These are phyloP conservation scores for Erebia palarica DNA, from an alignment of 2,888 invertebrate genomes.

Conservation along the genomic window DNA sequence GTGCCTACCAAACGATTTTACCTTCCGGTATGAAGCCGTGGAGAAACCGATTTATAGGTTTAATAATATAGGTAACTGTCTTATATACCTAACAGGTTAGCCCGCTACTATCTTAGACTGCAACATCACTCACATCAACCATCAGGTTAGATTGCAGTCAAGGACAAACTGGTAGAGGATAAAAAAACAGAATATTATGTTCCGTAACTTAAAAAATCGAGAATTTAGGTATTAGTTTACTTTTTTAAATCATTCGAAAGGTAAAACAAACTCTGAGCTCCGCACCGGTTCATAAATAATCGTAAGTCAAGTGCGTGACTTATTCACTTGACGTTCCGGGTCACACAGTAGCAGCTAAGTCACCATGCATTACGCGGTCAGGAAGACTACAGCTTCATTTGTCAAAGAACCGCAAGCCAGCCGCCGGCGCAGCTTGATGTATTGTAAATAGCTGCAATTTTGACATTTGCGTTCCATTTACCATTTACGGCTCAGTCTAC, in stretches of 20 bases:
- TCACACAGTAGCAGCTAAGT: slow-evolving; percentile 50
- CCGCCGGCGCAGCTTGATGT: slow-evolving; percentile 57
- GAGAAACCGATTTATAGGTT: too few relatives aligned
- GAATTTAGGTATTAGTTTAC: too few relatives aligned
- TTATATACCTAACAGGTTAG: too few relatives aligned
- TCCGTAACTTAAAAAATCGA: too few relatives aligned
- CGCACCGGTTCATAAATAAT: slow-evolving; percentile 18
- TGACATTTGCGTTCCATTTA: slow-evolving; percentile 64
- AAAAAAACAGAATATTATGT: too few relatives aligned
- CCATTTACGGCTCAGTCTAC: slow-evolving; percentile 52
- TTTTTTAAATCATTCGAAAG: slow-evolving; percentile 8
- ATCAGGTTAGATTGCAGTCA: too few relatives aligned
- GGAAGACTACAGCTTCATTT: slow-evolving; percentile 66
- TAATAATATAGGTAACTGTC: too few relatives aligned
- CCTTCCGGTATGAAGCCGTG: too few relatives aligned
- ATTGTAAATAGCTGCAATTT: slow-evolving; percentile 68
- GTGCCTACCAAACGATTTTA: too few relatives aligned
- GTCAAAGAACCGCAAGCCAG: slow-evolving; percentile 70
- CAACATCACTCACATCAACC: too few relatives aligned
- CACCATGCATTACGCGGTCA: slow-evolving; percentile 49
- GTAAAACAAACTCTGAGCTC: slow-evolving; percentile 7
- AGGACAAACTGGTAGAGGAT: too few relatives aligned
- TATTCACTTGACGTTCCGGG: slow-evolving; percentile 48
- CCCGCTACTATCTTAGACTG: too few relatives aligned
- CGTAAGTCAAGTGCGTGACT: slow-evolving; percentile 31